These are phyloP conservation scores for Falco cherrug DNA, from an alignment of 2,797 vertebrate genomes.

Conservation along the genomic window DNA sequence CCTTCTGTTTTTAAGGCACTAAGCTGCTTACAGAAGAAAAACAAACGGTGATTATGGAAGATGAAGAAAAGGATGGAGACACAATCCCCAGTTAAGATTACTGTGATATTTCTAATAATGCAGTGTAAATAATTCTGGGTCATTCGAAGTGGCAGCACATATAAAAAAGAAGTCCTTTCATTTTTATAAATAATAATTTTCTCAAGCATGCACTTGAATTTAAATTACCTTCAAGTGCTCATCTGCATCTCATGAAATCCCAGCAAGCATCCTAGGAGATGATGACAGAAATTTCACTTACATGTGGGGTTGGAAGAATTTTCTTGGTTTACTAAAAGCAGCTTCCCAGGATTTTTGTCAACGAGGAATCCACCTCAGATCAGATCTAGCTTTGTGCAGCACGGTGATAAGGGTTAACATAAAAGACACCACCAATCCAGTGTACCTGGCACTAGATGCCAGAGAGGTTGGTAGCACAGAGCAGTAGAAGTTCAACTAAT, in stretches of 20 bases:
- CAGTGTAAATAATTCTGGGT: slow-evolving; percentile 63
- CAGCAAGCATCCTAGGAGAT: neutral
- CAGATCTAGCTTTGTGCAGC: neutral
- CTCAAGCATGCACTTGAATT: slow-evolving; percentile 1
- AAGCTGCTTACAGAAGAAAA: slow-evolving; percentile 81
- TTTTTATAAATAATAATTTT: slow-evolving; percentile 18
- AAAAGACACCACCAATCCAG: neutral
- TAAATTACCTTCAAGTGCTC: neutral
- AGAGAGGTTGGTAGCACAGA: neutral
- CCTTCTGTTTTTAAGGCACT: slow-evolving; percentile 77
- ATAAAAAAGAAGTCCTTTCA: neutral
- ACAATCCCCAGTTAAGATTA: slow-evolving; percentile 71
- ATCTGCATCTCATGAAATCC: neutral
- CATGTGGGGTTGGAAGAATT: neutral
- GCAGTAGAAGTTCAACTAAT: neutral
- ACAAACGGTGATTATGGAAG: slow-evolving; percentile 84
- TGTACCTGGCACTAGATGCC: neutral
- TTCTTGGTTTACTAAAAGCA: neutral
- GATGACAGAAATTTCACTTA: neutral
- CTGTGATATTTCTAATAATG: neutral
- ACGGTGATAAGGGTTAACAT: neutral
- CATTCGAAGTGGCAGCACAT: slow-evolving; percentile 33
- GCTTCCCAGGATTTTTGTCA: neutral
- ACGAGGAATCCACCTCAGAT: neutral
- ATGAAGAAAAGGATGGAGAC: slow-evolving; percentile 87